phyloP scores from a whole-genome alignment of 2,888 invertebrate genomes.

The Drosophila lutescens region DNA sequence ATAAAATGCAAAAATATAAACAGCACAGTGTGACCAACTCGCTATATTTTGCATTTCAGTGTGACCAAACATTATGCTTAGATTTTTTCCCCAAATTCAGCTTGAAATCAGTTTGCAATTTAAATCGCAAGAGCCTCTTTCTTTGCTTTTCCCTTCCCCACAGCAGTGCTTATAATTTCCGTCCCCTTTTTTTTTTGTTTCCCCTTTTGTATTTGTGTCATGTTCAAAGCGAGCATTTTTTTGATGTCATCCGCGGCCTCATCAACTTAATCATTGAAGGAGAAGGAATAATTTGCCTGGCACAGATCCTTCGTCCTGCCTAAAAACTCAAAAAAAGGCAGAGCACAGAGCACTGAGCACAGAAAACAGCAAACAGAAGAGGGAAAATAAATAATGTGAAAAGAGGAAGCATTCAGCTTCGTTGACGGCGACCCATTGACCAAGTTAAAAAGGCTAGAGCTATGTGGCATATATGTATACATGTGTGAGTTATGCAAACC shows the following conservation, averaged over 20 bases:
- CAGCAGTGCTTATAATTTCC: not conserved
- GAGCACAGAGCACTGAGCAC: conserved; percentile 34
- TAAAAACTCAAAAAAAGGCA: conserved; percentile 29
- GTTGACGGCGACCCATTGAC: conserved; percentile 76
- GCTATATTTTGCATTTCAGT: no score
- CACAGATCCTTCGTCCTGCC: conserved; percentile 29
- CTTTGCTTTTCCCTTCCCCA: not conserved
- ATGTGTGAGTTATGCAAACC: conserved; percentile 70
- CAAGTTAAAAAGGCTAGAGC: conserved; percentile 65
- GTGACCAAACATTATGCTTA: no score
- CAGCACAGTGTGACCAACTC: no score
- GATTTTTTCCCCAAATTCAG: no score
- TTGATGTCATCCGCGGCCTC: conserved; percentile 40
- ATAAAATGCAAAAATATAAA: no score
- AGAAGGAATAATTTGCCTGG: conserved; percentile 42
- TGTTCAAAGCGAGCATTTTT: conserved; percentile 38
- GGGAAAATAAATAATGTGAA: conserved; percentile 38
- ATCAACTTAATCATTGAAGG: conserved; percentile 41
- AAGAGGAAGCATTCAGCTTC: conserved; percentile 46
- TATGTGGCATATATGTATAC: conserved; percentile 33
- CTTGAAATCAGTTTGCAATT: not conserved
- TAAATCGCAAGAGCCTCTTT: no score
- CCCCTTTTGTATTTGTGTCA: conserved; percentile 27
- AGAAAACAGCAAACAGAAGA: conserved; percentile 2
- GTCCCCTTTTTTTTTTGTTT: conserved; percentile 2